These are phyloP conservation scores for Vannuccia rotundouncinata DNA, from an alignment of 2,888 invertebrate species.

Conservation along the genomic window DNA sequence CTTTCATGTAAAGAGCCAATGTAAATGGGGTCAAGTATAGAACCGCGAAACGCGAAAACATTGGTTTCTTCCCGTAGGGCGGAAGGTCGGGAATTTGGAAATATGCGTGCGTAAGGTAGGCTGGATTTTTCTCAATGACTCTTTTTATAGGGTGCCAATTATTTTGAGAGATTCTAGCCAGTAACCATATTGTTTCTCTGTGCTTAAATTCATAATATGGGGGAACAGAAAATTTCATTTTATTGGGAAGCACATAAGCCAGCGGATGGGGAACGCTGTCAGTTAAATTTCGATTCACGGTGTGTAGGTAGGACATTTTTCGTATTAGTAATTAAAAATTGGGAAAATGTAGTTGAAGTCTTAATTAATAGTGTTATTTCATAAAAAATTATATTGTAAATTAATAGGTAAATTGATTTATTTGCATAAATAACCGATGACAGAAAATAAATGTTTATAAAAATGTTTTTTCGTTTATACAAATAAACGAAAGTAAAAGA, in stretches of 20 bases:
- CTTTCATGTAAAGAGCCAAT: slow-evolving; percentile 31
- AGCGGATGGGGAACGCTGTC: neutral
- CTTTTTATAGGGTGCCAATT: slow-evolving; percentile 20
- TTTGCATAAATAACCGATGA: no score
- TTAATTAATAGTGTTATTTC: no score
- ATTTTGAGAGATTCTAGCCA: neutral
- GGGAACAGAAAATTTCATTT: slow-evolving; percentile 27
- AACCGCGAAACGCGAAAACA: slow-evolving; percentile 3
- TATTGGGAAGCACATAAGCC: neutral
- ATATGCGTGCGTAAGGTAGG: slow-evolving; percentile 14
- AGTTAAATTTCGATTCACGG: no score
- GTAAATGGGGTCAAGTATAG: slow-evolving; percentile 20
- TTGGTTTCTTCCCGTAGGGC: slow-evolving; percentile 2
- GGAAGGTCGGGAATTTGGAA: slow-evolving; percentile 28
- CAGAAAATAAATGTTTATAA: no score
- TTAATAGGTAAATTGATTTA: no score
- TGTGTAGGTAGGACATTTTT: no score
- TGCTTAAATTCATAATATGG: slow-evolving; percentile 28
- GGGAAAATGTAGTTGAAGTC: no score
- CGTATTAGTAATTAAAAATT: no score
- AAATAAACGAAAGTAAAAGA: no score
- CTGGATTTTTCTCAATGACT: slow-evolving; percentile 18
- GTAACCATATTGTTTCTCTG: slow-evolving; percentile 17
- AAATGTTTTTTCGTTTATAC: no score
- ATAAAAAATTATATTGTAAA: no score